Base-by-base conservation (phyloP, 2,888 invertebrate genomes). In the Temnothorax unifasciatus region DNA sequence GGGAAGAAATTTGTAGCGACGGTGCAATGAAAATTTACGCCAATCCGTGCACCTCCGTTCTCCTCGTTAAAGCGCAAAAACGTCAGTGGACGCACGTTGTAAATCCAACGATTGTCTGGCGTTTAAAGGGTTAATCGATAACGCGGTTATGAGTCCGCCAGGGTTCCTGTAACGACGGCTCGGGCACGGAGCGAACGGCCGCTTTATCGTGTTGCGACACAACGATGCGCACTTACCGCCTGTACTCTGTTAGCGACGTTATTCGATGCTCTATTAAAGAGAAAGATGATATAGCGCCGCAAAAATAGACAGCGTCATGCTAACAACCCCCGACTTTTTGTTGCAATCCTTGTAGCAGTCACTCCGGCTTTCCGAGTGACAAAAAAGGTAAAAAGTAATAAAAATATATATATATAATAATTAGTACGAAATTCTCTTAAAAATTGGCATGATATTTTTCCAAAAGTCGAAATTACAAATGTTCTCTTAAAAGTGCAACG, bases 51-150 rank as follows among this genome's bases (percentile, higher is more conserved):
- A 52, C 18, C 82, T 59, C 57, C 52, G 50, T 18, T 21, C 63
- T 71, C 77, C 64, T 83, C 69, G 82, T 81, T 81, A 79, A 57
- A 66, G 54, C 68, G 75, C 85, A 88, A 88, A 88, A 88, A 88
- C 85, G 88, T 86, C 82, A 75, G 81, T 86, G 82, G 64, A n/a
- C 29, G 50, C 54, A 25, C 52, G 73, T 57, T 52, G 79, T 88
- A 88, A 84, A 88, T 88, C 73, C 57, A n/a, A 41, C 64, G 83
- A 85, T 82, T 86, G 86, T 69, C 61, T 66, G 64, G 21, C 69
- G 85, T 85, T 89, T 74, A 84, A 74, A 86, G 82, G 89, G 83
- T 86, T 87, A 85, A 87, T 87, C 85, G 86, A 85, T 87, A 89
- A 85, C 86, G 44, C 71, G 66, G 63, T 83, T 85, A 84, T 86